Percentiles rank a stretch among this genome's conserved stretches.
Conservation (phyloP, 2,113 vertebrate genomes). For the Seriola dumerili region DNA sequence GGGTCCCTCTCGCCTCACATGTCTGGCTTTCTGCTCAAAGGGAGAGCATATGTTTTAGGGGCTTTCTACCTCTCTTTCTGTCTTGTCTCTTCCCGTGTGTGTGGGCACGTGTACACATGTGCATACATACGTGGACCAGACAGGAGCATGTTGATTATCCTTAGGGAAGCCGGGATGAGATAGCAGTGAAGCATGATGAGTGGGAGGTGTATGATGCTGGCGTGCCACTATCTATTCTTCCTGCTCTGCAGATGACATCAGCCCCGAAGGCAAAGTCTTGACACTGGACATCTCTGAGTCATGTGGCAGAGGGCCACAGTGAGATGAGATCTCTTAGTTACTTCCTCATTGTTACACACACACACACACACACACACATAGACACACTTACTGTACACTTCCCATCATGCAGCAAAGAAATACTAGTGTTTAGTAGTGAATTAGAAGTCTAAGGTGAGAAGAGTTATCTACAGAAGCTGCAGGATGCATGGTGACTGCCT, state of each 20-base stretch:
- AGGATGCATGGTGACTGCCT: not conserved
- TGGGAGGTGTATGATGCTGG: slow-evolving; percentile 69
- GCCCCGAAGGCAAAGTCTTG: slow-evolving; percentile 60
- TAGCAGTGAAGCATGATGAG: slow-evolving; percentile 63
- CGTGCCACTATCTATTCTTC: slow-evolving; percentile 60
- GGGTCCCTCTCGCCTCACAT: not conserved
- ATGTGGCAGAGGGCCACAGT: slow-evolving; percentile 46
- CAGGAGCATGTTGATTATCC: slow-evolving; percentile 45
- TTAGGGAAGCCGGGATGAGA: slow-evolving; percentile 45
- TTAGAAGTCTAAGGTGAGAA: not conserved
- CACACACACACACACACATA: not conserved
- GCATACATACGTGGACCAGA: slow-evolving; percentile 30
- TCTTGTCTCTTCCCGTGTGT: slow-evolving; percentile 12
- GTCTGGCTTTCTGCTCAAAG: not conserved
- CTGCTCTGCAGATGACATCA: slow-evolving; percentile 58
- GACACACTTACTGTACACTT: not conserved
- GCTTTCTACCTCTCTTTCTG: not conserved
- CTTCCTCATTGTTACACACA: slow-evolving; percentile 25
- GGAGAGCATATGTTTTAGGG: not conserved
- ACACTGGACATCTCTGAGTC: slow-evolving; percentile 68
- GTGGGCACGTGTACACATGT: slow-evolving; percentile 14
- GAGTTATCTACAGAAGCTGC: not conserved
- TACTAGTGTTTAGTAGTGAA: not conserved
- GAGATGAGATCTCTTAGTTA: slow-evolving; percentile 42
- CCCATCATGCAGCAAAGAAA: not conserved